phyloP scores from a whole-genome alignment of 2,797 vertebrate genomes.

The Erpetoichthys calabaricus region DNA sequence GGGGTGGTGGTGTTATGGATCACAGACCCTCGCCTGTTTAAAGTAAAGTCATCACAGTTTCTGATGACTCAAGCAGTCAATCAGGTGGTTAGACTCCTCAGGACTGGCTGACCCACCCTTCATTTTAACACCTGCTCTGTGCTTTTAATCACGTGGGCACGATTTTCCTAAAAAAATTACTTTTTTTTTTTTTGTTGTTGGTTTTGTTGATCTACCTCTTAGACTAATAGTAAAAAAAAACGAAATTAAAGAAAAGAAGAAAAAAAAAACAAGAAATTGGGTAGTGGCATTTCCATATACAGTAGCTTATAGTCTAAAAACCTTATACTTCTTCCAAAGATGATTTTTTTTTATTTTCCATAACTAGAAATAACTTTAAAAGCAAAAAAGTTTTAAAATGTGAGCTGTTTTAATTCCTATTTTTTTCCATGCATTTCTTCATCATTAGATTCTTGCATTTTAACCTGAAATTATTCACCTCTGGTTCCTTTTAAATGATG shows the following conservation, averaged over 20 bases:
- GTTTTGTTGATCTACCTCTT: slow-evolving; percentile 95
- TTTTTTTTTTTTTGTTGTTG: slow-evolving; percentile 63
- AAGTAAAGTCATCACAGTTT: too few species aligned
- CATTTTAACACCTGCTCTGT: neutral
- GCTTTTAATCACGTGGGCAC: slow-evolving; percentile 26
- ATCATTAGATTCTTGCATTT: slow-evolving; percentile 4
- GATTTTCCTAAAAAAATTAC: slow-evolving; percentile 51
- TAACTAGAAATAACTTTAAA: slow-evolving; percentile 30
- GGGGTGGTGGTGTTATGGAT: too few species aligned
- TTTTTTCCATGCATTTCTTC: slow-evolving; percentile 3
- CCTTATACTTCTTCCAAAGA: slow-evolving; percentile 62
- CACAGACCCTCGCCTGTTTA: too few species aligned
- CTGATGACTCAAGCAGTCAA: too few species aligned
- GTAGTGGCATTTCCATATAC: slow-evolving; percentile 75
- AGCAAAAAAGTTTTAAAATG: slow-evolving; percentile 25
- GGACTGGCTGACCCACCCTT: slow-evolving; percentile 2
- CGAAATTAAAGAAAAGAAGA: slow-evolving; percentile 36
- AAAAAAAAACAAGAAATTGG: slow-evolving; percentile 50
- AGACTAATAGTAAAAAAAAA: slow-evolving; percentile 55
- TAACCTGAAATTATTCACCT: slow-evolving; percentile 20
- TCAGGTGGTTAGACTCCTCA: slow-evolving; percentile 6
- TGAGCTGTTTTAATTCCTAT: slow-evolving; percentile 23
- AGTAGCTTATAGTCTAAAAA: slow-evolving; percentile 65
- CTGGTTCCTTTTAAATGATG: slow-evolving; percentile 37
- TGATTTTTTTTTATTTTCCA: slow-evolving; percentile 37